Evolutionary conservation across 1,140 invertebrate species (phyloP), one percentile per base, ranked within the genome.

Genomic region (Brachystomella parvula): DNA sequence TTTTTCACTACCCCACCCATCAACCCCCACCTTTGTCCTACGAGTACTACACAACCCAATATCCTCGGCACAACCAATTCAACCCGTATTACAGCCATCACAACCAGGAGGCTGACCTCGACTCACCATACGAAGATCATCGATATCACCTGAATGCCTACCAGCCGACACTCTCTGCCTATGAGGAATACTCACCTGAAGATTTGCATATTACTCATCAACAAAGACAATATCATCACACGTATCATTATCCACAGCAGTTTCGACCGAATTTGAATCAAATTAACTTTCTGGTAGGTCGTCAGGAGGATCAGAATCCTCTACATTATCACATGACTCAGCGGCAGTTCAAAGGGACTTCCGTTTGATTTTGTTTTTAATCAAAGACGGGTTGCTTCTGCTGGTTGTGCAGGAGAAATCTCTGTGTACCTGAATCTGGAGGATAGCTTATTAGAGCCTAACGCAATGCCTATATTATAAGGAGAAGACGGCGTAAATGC

Each of bases 201-300:
- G 32, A 44, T 44, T 44, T 44, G 49, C 15, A 56, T 21, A 12
- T 56, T 6, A 56, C 24, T 49, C 57, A 47, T 35, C 58, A 31
- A 29, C 59, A 47, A 53, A 15, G 30, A 47, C 26, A 49, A 60
- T 39, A 65, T 47, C 64, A 61, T 35, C 35, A 61, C 24, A 21
- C 44, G 24, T 26, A 66, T 61, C 39, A 66, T 28, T 35, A 65
- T 59, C 63, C 15, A 39, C 39, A 44, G n/a, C 39, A 44, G 39
- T 44, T 12, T 44, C 39, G 9, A 12, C 39, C n/a, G n/a, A n/a
- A n/a, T n/a, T n/a, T n/a, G n/a, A n/a, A n/a, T n/a, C n/a, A n/a
- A n/a, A n/a, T n/a, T n/a, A n/a, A 44, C n/a, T n/a, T 44, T n/a
- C 9, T 12, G n/a, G 39, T 44, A 12, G n/a, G n/a, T 44, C 39